These are phyloP conservation scores for Chouioia cunea DNA, from an alignment of 2,888 invertebrate species.

Conservation along the genomic window DNA sequence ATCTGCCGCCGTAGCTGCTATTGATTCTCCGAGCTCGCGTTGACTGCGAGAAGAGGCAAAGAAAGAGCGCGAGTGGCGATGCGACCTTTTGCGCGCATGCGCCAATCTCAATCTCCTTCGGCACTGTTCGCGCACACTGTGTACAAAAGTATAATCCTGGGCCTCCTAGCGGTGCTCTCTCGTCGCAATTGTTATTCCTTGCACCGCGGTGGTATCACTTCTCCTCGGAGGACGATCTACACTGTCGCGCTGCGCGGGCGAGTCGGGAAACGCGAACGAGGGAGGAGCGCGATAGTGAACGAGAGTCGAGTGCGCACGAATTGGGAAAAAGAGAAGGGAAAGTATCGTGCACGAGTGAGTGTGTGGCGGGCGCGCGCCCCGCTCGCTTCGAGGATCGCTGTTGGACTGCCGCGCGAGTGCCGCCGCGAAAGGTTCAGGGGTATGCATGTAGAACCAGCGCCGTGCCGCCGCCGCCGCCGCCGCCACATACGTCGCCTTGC, in stretches of 20 bases:
- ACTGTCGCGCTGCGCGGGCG: background rate
- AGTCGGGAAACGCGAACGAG: background rate
- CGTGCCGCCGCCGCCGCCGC: constrained; percentile 15
- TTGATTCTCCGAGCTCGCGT: constrained; percentile 29
- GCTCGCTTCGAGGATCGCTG: constrained; percentile 41
- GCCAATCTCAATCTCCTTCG: background rate
- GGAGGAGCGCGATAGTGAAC: background rate
- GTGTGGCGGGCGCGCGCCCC: constrained; percentile 25
- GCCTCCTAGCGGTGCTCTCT: too few species aligned
- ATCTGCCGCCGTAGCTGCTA: constrained; percentile 10
- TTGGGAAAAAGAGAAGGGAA: constrained; percentile 36
- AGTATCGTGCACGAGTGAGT: background rate
- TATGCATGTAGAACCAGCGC: background rate
- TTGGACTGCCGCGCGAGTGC: constrained; percentile 23
- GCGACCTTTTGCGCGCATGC: constrained; percentile 10
- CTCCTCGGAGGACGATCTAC: too few species aligned
- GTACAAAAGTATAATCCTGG: too few species aligned
- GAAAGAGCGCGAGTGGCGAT: background rate
- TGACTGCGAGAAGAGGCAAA: constrained; percentile 4
- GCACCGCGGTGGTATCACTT: too few species aligned
- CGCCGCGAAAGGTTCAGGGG: background rate
- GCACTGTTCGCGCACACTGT: background rate
- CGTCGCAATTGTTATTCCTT: too few species aligned
- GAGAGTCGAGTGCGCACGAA: constrained; percentile 15
- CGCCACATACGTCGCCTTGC: background rate